A percentile compares a stretch with the other conserved stretches of the same genome.
Evolutionary conservation across 23 tunicate species (phyloP).

Genomic region (Pegea sp.): DNA sequence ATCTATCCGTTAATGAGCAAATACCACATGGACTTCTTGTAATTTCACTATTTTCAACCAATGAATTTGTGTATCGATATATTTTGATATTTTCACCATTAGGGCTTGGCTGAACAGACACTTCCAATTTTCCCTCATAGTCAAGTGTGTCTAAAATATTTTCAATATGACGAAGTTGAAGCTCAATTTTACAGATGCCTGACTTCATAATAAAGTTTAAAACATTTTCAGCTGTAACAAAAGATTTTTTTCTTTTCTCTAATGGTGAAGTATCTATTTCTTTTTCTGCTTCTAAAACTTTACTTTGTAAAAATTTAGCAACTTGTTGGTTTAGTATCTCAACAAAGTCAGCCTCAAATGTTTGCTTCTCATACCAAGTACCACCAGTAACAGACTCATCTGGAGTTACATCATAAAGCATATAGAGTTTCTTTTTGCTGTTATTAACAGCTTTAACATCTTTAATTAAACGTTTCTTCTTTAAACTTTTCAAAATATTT

Average conservation of each 20-base stretch:
- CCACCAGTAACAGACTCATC: slow-evolving; percentile 92
- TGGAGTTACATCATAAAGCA: slow-evolving; percentile 65
- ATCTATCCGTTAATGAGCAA: slow-evolving; percentile 81
- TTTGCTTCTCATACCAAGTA: slow-evolving; percentile 82
- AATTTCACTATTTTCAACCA: slow-evolving; percentile 40
- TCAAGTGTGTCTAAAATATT: slow-evolving; percentile 58
- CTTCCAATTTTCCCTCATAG: slow-evolving; percentile 69
- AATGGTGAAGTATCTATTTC: slow-evolving; percentile 41
- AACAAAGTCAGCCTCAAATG: slow-evolving; percentile 89
- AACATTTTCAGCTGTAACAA: slow-evolving; percentile 47
- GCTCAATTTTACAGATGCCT: slow-evolving; percentile 33
- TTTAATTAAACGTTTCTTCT: too few relatives aligned
- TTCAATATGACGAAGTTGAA: slow-evolving; percentile 49
- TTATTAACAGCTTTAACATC: too few relatives aligned
- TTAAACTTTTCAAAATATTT: too few relatives aligned
- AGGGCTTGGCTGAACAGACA: slow-evolving; percentile 30
- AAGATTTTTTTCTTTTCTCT: slow-evolving; percentile 35
- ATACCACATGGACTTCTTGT: slow-evolving; percentile 62
- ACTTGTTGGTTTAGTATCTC: slow-evolving; percentile 83
- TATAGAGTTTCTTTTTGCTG: slow-evolving; percentile 75
- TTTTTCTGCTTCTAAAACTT: slow-evolving; percentile 28
- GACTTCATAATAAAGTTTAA: slow-evolving; percentile 40
- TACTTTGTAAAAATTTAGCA: slow-evolving; percentile 51
- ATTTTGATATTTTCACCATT: slow-evolving; percentile 24
- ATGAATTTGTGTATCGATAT: slow-evolving; percentile 22